Evolutionary conservation across 1,140 invertebrate genomes (phyloP).

Genomic region (Drosophila yakuba): DNA sequence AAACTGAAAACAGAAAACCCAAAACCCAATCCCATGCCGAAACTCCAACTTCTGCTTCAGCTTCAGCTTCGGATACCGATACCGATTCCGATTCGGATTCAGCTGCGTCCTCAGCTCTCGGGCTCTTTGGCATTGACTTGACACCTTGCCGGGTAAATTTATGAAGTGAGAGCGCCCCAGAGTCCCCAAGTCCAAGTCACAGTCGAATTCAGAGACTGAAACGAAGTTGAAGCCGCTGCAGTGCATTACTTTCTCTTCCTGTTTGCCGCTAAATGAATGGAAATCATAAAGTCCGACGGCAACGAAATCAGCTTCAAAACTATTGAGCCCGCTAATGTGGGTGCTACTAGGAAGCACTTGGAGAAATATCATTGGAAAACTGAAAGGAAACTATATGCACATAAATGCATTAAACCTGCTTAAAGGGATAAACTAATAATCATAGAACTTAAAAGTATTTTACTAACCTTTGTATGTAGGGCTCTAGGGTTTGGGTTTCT

Average conservation of each 20-base stretch:
- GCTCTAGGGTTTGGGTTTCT: too few relatives aligned
- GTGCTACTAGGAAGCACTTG: constrained; percentile 7
- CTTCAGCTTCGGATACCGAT: constrained; percentile 23
- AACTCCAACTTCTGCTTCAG: constrained; percentile 20
- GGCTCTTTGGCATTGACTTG: constrained; percentile 74
- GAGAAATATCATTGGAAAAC: background rate
- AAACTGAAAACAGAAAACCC: constrained; percentile 38
- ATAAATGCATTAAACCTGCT: too few relatives aligned
- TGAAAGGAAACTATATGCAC: background rate
- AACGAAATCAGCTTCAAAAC: constrained; percentile 33
- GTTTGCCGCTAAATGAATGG: constrained; percentile 75
- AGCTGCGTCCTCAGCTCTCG: constrained; percentile 43
- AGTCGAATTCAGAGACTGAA: constrained; percentile 27
- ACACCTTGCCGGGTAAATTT: constrained; percentile 76
- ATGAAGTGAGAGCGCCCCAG: constrained; percentile 74
- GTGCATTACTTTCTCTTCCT: constrained; percentile 82
- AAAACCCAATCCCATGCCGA: constrained; percentile 17
- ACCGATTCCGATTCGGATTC: constrained; percentile 14
- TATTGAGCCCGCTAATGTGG: constrained; percentile 36
- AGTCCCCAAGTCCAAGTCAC: constrained; percentile 19
- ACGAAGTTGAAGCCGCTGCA: constrained; percentile 36
- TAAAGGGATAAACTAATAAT: too few relatives aligned
- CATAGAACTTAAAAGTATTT: background rate
- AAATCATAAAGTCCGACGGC: constrained; percentile 56
- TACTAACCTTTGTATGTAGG: too few relatives aligned